These are phyloP conservation scores for Drosophila parthenogenetica DNA, from an alignment of 2,888 invertebrate species.

Conservation along the genomic window DNA sequence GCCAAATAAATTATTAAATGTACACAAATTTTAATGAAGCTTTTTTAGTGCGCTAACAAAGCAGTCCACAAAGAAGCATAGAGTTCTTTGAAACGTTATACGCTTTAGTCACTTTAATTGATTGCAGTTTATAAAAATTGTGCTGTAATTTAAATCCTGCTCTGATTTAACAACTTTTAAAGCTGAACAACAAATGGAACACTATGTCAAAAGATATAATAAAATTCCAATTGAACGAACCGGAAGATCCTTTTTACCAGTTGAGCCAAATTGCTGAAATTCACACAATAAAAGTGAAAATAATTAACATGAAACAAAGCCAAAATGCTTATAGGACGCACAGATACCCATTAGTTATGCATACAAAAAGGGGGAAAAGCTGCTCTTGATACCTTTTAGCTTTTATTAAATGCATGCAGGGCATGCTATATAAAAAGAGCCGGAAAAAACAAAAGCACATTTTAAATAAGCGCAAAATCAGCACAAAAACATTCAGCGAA, in stretches of 20 bases:
- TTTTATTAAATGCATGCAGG: not conserved
- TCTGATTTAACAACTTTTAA: conserved; percentile 33
- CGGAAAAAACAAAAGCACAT: conserved; percentile 54
- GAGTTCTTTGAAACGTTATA: too few relatives aligned
- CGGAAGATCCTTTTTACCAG: conserved; percentile 14
- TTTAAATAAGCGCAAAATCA: conserved; percentile 73
- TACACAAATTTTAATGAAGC: not conserved
- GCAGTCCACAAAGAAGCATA: too few relatives aligned
- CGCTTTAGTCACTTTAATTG: not conserved
- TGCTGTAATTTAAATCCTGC: not conserved
- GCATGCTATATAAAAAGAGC: not conserved
- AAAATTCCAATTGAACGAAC: conserved; percentile 43
- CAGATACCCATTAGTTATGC: not conserved
- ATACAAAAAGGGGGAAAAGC: not conserved
- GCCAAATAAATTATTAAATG: not conserved
- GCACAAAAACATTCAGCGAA: conserved; percentile 68
- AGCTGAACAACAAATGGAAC: conserved; percentile 10
- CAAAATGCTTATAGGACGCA: not conserved
- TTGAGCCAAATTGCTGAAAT: conserved; percentile 1
- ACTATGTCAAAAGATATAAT: conserved; percentile 34
- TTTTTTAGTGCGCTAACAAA: too few relatives aligned
- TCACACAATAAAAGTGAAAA: conserved; percentile 35
- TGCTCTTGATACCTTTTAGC: not conserved
- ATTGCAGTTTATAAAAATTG: conserved; percentile 5
- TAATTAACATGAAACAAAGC: conserved; percentile 51